Evolutionary conservation across 2,888 invertebrate genomes (phyloP).

Genomic region (Plagodis pulveraria): DNA sequence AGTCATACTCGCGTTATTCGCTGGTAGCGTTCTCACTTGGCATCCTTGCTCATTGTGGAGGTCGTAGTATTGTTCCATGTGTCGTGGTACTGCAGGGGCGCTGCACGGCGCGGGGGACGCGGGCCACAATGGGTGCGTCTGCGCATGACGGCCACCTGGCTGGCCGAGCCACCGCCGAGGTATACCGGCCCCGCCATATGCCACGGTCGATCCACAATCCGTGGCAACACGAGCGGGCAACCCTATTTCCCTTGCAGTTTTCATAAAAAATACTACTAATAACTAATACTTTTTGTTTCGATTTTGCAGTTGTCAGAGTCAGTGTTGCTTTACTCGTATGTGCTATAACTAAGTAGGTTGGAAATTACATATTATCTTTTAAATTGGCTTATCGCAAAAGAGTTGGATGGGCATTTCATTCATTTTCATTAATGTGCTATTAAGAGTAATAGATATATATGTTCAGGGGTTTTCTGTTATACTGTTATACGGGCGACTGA

Average conservation of each 20-base stretch:
- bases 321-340: too few species aligned
- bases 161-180: slow-evolving; percentile 58
- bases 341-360: too few species aligned
- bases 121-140: slow-evolving; percentile 78
- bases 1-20: slow-evolving; percentile 24
- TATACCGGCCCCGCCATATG: slow-evolving; percentile 81
- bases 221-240: slow-evolving; percentile 9
- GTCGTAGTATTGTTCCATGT: slow-evolving; percentile 62
- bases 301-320: slow-evolving; percentile 6
- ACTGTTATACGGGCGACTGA: too few species aligned
- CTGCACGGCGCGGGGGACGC: slow-evolving; percentile 41
- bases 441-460: too few species aligned
- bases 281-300: slow-evolving; percentile 14
- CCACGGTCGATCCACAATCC: slow-evolving; percentile 44
- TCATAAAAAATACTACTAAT: too few species aligned
- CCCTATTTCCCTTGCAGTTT: slow-evolving; percentile 22
- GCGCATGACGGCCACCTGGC: slow-evolving; percentile 84
- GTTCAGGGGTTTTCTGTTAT: too few species aligned
- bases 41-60: slow-evolving; percentile 46
- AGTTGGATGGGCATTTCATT: too few species aligned
- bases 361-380: too few species aligned
- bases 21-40: slow-evolving; percentile 21
- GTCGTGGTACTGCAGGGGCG: slow-evolving; percentile 51
- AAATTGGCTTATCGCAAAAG: too few species aligned
- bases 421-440: too few species aligned